Conservation (phyloP, 2,797 vertebrate species). For the Prunella strophiata region DNA sequence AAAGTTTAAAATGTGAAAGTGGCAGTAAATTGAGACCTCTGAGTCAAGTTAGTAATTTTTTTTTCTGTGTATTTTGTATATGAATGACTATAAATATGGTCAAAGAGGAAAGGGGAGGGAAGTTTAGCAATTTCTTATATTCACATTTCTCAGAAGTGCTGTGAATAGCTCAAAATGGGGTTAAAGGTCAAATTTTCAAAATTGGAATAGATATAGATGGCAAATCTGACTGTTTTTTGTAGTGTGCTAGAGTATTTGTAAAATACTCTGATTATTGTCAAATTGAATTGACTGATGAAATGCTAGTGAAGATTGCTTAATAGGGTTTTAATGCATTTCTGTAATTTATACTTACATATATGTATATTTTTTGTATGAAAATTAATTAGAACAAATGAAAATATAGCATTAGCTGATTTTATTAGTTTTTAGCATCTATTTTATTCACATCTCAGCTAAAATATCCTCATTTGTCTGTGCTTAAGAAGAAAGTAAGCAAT, state of each 20-base stretch:
- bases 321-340: background rate
- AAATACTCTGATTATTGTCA: background rate
- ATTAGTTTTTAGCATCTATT: background rate
- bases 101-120: background rate
- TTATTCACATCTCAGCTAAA: background rate
- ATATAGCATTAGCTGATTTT: background rate
- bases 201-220: background rate
- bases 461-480: background rate
- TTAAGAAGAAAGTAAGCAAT: background rate
- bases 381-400: background rate
- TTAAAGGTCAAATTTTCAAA: background rate
- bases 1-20: slow-evolving; percentile 83
- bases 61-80: background rate
- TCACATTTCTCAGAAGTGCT: background rate
- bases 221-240: background rate
- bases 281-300: background rate
- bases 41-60: slow-evolving; percentile 82
- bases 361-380: background rate
- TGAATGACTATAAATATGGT: background rate
- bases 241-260: background rate
- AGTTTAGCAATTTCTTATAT: background rate
- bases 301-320: background rate
- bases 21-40: slow-evolving; percentile 85
- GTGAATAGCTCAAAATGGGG: background rate
- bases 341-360: background rate